Percentiles rank a stretch among this genome's conserved stretches.
Evolutionary conservation across 2,797 vertebrate genomes (phyloP).

Genomic region (Microctenopoma steveboyesi): DNA sequence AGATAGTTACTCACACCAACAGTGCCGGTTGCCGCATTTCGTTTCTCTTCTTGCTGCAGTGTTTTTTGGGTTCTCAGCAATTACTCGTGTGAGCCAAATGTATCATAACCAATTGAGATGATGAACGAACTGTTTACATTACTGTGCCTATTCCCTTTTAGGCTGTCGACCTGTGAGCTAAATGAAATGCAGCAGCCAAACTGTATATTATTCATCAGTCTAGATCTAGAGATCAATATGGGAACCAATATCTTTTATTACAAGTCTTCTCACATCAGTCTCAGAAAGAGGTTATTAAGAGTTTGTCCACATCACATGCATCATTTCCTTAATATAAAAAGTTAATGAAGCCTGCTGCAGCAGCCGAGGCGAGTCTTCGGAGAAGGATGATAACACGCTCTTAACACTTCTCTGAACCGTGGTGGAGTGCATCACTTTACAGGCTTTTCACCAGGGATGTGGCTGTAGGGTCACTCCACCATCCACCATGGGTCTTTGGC

Average conservation of each 20-base stretch:
- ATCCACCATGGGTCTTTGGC: constrained; percentile 47
- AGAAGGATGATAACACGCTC: constrained; percentile 45
- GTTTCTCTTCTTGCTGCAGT: too few species aligned
- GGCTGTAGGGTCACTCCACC: constrained; percentile 37
- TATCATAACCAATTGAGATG: not conserved
- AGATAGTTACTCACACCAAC: constrained; percentile 2
- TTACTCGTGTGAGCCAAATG: not conserved
- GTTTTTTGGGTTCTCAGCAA: not conserved
- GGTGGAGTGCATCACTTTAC: constrained; percentile 48
- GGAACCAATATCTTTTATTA: constrained; percentile 2
- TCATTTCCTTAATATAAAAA: constrained; percentile 61
- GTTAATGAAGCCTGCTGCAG: constrained; percentile 61
- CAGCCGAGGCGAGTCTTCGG: constrained; percentile 32
- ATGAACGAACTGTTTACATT: not conserved
- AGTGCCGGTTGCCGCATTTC: not conserved
- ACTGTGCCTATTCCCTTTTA: too few species aligned
- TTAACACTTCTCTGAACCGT: constrained; percentile 44
- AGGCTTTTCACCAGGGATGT: constrained; percentile 43
- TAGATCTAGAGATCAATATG: not conserved
- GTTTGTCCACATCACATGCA: constrained; percentile 53
- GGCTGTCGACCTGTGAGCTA: not conserved
- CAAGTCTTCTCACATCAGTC: constrained; percentile 15
- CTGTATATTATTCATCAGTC: not conserved
- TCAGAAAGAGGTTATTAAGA: constrained; percentile 45
- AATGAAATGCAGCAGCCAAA: not conserved